Base-by-base conservation (phyloP, 2,113 vertebrate species). In the Bufo bufo region DNA sequence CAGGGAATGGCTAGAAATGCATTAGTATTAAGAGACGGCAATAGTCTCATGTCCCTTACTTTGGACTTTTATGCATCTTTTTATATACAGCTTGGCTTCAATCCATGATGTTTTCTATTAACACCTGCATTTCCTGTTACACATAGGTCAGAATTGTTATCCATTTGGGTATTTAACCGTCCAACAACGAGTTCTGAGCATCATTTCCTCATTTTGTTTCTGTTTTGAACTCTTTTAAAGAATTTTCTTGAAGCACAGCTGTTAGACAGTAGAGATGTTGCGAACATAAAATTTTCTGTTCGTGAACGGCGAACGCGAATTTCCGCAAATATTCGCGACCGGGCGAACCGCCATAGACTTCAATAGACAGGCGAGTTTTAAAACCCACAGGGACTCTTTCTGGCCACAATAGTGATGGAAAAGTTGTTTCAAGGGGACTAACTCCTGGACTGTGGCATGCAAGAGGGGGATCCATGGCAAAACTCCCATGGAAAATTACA, bases 51-150 rank as follows among this genome's bases (percentile, higher is more conserved):
- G 61, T 47, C 77, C 58, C n/a, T 23, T 13, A 52, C 43, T 45
- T 69, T 66, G 23, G n/a, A 79, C 49, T 54, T 79, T 54, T 78
- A 52, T 45, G 65, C 47, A 77, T 49, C 45, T 81, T 71, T 14
- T 33, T 49, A 13, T 61, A 23, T 19, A 71, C 19, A 74, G 17
- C 54, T 74, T 82, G 86, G 86, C 78, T 9, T 20, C 20, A 3
- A 16, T 87, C 79, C 86, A 87, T 82, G 43, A 82, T 61, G 33
- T 87, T 82, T 87, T 49, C 77, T 45, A 82, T 75, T 82, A 87
- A 82, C 79, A 87, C 85, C 85, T 87, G 86, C 74, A 75, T 87
- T 87, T 82, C 66, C 79, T 75, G 79, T 50, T 63, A 50, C 59
- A 33, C 79, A 63, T 7, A 63, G 79, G 79, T 75, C 86, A 50